phyloP scores from a whole-genome alignment of 1,140 invertebrate species.

The Subanguina moxae region DNA sequence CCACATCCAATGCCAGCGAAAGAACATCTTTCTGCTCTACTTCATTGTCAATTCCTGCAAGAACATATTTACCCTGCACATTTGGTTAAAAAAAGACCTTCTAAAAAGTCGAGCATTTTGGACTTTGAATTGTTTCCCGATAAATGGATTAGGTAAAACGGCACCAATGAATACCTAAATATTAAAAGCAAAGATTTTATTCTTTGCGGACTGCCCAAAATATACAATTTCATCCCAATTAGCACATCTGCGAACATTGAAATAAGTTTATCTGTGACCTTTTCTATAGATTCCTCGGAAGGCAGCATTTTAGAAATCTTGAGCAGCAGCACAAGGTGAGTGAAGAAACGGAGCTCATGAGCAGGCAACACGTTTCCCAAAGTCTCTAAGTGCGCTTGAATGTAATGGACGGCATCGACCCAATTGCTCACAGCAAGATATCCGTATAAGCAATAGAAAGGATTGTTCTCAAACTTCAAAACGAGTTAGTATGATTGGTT shows the following conservation, averaged over 20 bases:
- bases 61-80: not conserved
- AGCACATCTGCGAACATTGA: slow-evolving; percentile 17
- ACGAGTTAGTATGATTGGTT: not conserved
- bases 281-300: not conserved
- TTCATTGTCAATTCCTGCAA: slow-evolving; percentile 23
- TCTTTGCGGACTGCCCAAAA: no score
- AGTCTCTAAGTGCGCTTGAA: slow-evolving; percentile 19
- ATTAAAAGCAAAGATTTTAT: no score
- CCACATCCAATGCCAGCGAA: slow-evolving; percentile 17
- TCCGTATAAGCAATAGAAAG: slow-evolving; percentile 28
- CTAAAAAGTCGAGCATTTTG: slow-evolving; percentile 33
- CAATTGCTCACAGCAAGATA: slow-evolving; percentile 27
- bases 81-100: slow-evolving; percentile 27
- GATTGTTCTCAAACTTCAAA: slow-evolving; percentile 14
- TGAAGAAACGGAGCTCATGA: slow-evolving; percentile 38
- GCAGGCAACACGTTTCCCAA: slow-evolving; percentile 9
- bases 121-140: slow-evolving; percentile 12
- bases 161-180: slow-evolving; percentile 12
- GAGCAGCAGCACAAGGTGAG: slow-evolving; percentile 31
- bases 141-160: slow-evolving; percentile 32
- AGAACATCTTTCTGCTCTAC: slow-evolving; percentile 30
- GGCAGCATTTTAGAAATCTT: slow-evolving; percentile 15
- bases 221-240: slow-evolving; percentile 22
- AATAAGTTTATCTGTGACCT: slow-evolving; percentile 20
- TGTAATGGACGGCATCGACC: slow-evolving; percentile 9